These are phyloP conservation scores for Macaria liturata DNA, from an alignment of 2,888 invertebrate genomes.

Conservation along the genomic window DNA sequence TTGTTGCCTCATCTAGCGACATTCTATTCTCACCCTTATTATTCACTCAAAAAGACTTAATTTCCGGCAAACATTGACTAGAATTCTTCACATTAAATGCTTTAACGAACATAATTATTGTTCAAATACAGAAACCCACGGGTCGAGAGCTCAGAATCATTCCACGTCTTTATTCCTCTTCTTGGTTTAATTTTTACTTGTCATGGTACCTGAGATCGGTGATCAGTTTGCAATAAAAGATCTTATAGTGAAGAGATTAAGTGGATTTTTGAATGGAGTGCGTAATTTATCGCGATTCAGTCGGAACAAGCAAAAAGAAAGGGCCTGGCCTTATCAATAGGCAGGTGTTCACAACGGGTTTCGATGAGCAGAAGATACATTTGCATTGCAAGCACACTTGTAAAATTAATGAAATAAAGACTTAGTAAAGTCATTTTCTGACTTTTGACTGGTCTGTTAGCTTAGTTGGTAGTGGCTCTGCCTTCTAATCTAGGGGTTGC, in stretches of 20 bases:
- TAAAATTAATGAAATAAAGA: not conserved
- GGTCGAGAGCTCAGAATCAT: conserved; percentile 27
- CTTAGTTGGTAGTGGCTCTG: too few relatives aligned
- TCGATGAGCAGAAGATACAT: conserved; percentile 12
- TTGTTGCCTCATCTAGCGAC: conserved; percentile 16
- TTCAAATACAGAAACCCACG: conserved; percentile 27
- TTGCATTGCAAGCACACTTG: conserved; percentile 12
- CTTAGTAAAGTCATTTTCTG: too few relatives aligned
- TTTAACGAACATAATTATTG: conserved; percentile 28
- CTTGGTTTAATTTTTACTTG: conserved; percentile 29
- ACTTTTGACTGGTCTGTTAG: too few relatives aligned
- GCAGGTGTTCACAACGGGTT: conserved; percentile 32
- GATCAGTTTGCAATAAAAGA: not conserved
- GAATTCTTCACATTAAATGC: conserved; percentile 19
- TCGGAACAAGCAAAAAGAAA: conserved; percentile 24
- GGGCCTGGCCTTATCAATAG: conserved; percentile 31
- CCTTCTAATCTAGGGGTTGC: too few relatives aligned
- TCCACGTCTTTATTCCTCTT: conserved; percentile 24
- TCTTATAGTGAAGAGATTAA: conserved; percentile 5
- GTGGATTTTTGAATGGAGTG: conserved; percentile 8
- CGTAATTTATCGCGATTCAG: conserved; percentile 7
- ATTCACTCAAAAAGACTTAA: conserved; percentile 6
- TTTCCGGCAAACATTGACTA: conserved; percentile 9
- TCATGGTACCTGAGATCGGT: conserved; percentile 27
- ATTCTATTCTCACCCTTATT: conserved; percentile 25